These are phyloP conservation scores for Pheosia tremula DNA, from an alignment of 2,888 invertebrate species.

Conservation along the genomic window DNA sequence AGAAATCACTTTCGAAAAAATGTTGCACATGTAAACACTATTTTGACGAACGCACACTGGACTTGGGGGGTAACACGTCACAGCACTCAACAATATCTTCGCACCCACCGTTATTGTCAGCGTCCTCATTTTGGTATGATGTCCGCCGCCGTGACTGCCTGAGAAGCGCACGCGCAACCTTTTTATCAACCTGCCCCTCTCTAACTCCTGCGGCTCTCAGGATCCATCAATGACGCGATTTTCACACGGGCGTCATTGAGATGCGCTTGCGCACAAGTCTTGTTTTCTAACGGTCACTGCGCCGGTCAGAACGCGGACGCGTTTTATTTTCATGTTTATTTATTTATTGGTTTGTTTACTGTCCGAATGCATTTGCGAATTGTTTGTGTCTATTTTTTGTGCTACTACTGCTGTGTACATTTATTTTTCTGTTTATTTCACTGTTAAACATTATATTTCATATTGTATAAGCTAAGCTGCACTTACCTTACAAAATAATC, in stretches of 20 bases:
- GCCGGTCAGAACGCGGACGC: conserved; percentile 1
- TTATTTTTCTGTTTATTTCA: too few relatives aligned
- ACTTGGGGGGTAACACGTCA: conserved; percentile 36
- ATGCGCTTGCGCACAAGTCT: neutral
- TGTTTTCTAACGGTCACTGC: conserved; percentile 5
- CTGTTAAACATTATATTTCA: too few relatives aligned
- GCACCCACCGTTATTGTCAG: conserved; percentile 73
- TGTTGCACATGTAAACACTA: neutral
- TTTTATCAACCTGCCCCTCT: conserved; percentile 72
- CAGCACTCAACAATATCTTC: conserved; percentile 39
- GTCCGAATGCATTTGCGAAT: conserved; percentile 2
- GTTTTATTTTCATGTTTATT: neutral
- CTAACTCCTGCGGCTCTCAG: conserved; percentile 29
- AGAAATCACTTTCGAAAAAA: too few relatives aligned
- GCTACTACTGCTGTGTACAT: too few relatives aligned
- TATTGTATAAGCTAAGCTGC: too few relatives aligned
- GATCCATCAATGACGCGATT: conserved; percentile 5
- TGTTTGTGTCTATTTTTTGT: neutral
- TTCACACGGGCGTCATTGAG: conserved; percentile 5
- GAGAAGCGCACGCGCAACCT: conserved; percentile 43
- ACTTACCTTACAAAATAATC: too few relatives aligned
- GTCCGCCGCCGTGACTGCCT: conserved; percentile 69
- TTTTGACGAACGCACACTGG: neutral
- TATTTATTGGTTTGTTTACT: neutral
- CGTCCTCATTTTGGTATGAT: conserved; percentile 72